These are phyloP conservation scores for Himalopsyche tibetana DNA, from an alignment of 2,888 invertebrate species.

Conservation along the genomic window DNA sequence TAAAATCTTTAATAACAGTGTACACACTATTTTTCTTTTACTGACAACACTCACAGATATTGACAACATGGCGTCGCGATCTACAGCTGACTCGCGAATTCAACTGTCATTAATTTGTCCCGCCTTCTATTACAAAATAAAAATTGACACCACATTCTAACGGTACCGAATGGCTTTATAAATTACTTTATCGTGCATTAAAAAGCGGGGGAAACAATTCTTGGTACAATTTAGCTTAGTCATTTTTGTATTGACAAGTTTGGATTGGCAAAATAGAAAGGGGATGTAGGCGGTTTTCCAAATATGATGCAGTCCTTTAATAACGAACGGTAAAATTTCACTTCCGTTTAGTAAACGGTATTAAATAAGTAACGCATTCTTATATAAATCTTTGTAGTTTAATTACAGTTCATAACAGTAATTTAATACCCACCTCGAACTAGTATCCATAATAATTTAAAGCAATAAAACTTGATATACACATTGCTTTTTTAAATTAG, in stretches of 20 bases:
- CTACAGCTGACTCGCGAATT: constrained; percentile 22
- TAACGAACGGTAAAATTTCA: neutral
- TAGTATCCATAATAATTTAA: too few relatives aligned
- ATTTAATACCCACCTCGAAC: too few relatives aligned
- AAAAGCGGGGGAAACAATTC: constrained; percentile 42
- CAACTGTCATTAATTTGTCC: constrained; percentile 18
- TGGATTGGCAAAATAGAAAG: constrained; percentile 9
- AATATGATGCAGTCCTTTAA: constrained; percentile 3
- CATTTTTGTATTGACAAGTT: constrained; percentile 29
- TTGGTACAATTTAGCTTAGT: neutral
- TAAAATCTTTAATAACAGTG: constrained; percentile 4
- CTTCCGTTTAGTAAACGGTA: neutral
- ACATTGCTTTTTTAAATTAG: too few relatives aligned
- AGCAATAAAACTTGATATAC: too few relatives aligned
- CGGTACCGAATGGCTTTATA: constrained; percentile 2
- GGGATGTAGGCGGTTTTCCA: constrained; percentile 13
- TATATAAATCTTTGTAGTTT: neutral
- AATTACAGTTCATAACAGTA: too few relatives aligned
- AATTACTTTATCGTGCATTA: neutral
- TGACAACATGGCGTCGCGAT: constrained; percentile 32
- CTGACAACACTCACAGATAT: constrained; percentile 4
- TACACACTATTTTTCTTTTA: neutral
- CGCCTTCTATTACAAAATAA: constrained; percentile 18
- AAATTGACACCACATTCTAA: constrained; percentile 11
- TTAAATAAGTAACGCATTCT: neutral